These are phyloP conservation scores for Sphyrna mokarran DNA, from an alignment of 2,113 vertebrate genomes.

Conservation along the genomic window DNA sequence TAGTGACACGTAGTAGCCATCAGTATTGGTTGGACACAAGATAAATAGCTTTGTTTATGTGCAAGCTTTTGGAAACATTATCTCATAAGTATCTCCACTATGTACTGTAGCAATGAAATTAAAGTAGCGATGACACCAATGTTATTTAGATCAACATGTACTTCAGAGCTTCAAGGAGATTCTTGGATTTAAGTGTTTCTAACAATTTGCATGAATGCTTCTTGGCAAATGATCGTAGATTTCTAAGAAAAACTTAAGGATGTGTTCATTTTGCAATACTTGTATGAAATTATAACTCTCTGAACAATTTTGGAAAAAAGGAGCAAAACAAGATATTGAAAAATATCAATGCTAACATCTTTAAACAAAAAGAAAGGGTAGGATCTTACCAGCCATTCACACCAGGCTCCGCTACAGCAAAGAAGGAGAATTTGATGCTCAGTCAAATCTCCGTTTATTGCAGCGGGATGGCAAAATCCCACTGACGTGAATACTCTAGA, in stretches of 20 bases:
- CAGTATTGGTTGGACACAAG: neutral
- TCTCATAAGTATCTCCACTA: neutral
- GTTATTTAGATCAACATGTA: neutral
- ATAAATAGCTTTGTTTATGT: neutral
- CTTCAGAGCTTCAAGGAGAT: neutral
- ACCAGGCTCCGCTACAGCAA: no score
- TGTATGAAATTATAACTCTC: neutral
- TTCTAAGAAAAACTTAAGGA: neutral
- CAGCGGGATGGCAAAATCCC: no score
- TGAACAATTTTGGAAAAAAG: neutral
- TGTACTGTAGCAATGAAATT: neutral
- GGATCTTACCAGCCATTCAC: no score
- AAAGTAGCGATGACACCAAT: neutral
- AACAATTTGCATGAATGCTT: neutral
- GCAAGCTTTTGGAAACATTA: conserved; percentile 22
- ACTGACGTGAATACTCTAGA: no score
- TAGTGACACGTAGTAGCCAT: no score
- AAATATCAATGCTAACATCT: neutral
- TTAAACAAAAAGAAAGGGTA: neutral
- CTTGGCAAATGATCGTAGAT: neutral
- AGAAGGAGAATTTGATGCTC: no score
- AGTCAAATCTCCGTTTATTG: no score
- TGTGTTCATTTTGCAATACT: neutral
- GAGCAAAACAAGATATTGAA: neutral
- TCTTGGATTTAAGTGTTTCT: neutral